A percentile compares a stretch with the other conserved stretches of the same genome.
These are phyloP conservation scores for Acestrorhynchus altus DNA, from an alignment of 2,797 vertebrate genomes.

Conservation along the genomic window DNA sequence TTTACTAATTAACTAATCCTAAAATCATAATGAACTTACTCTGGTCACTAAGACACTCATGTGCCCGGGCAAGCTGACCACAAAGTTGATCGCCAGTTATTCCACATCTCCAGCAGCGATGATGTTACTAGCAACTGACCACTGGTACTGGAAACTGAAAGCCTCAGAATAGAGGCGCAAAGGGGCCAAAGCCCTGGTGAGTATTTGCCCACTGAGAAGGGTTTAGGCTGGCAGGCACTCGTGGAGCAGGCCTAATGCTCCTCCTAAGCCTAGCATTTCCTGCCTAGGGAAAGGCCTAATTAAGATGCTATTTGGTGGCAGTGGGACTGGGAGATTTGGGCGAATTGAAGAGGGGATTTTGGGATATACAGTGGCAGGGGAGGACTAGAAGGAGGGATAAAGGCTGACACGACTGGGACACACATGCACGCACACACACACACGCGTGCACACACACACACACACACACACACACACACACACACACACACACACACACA, in stretches of 20 bases:
- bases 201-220: slow-evolving; percentile 74
- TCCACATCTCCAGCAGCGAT: neutral
- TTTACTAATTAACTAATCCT: no score
- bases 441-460: slow-evolving; percentile 4
- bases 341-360: slow-evolving; percentile 51
- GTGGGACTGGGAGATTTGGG: slow-evolving; percentile 52
- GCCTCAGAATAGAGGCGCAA: slow-evolving; percentile 75
- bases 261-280: slow-evolving; percentile 76
- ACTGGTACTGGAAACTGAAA: neutral
- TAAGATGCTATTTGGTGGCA: slow-evolving; percentile 72
- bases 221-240: slow-evolving; percentile 73
- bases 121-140: neutral
- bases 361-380: slow-evolving; percentile 49
- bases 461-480: slow-evolving; percentile 3
- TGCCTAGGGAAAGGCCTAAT: slow-evolving; percentile 74
- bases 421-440: neutral
- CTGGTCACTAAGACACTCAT: no score
- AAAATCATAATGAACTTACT: no score
- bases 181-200: slow-evolving; percentile 71
- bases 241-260: slow-evolving; percentile 69
- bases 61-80: no score
- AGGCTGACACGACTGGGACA: slow-evolving; percentile 37
- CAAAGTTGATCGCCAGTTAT: no score
- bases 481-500: slow-evolving; percentile 7
- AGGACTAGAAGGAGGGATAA: slow-evolving; percentile 47